Conservation (phyloP, 1,140 invertebrate genomes). For the Atta texana region DNA sequence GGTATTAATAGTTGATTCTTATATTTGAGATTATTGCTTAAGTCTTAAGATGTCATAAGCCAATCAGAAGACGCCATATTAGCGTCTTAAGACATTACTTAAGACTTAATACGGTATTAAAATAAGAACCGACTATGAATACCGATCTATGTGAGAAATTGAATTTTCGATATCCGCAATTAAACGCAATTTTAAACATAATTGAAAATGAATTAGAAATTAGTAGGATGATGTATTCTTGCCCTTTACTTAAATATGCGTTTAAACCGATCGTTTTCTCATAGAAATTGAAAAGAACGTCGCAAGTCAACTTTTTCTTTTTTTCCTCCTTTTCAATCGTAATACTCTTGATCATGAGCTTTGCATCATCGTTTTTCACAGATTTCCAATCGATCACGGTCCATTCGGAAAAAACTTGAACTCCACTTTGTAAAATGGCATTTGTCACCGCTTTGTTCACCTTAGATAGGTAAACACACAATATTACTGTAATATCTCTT, state of each 20-base stretch:
- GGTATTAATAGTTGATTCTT: no score
- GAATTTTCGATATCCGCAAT: background rate
- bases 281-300: slow-evolving; percentile 74
- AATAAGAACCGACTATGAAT: no score
- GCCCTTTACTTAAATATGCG: slow-evolving; percentile 85
- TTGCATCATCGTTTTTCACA: slow-evolving; percentile 36
- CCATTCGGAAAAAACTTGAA: slow-evolving; percentile 72
- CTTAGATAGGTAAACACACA: slow-evolving; percentile 54
- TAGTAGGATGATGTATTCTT: background rate
- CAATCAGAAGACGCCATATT: no score
- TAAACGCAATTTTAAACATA: background rate
- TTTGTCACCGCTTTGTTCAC: slow-evolving; percentile 72
- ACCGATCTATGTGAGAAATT: background rate
- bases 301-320: slow-evolving; percentile 65
- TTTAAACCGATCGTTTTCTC: slow-evolving; percentile 75
- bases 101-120: no score
- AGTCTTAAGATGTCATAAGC: no score
- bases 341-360: slow-evolving; percentile 64
- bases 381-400: slow-evolving; percentile 69
- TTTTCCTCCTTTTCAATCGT: slow-evolving; percentile 54
- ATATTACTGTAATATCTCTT: background rate
- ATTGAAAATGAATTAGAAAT: background rate
- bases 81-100: no score
- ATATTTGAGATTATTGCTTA: no score
- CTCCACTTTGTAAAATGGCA: slow-evolving; percentile 63